These are phyloP conservation scores for Cydia fagiglandana DNA, from an alignment of 1,140 invertebrate species.

Conservation along the genomic window DNA sequence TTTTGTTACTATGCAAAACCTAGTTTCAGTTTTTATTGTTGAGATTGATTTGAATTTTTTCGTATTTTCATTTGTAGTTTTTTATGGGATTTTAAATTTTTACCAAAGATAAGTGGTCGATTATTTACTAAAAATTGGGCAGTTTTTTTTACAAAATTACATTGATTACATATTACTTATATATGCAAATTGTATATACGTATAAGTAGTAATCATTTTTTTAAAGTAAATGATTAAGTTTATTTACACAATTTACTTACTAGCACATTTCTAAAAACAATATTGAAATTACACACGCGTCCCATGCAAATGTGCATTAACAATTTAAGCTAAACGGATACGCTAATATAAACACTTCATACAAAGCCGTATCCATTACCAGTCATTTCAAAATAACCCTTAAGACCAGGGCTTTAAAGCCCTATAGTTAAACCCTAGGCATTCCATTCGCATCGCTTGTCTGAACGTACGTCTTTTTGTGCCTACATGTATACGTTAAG, in stretches of 20 bases:
- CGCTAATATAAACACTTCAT: slow-evolving; percentile 19
- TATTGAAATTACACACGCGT: neutral
- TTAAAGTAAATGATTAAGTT: too few relatives aligned
- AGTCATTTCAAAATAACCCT: neutral
- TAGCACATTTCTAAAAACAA: slow-evolving; percentile 19
- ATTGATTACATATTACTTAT: too few relatives aligned
- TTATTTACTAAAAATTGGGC: too few relatives aligned
- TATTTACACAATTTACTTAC: slow-evolving; percentile 38
- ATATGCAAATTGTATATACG: too few relatives aligned
- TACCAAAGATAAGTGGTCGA: too few relatives aligned
- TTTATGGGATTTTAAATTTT: too few relatives aligned
- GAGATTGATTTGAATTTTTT: too few relatives aligned
- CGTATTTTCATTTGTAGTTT: too few relatives aligned
- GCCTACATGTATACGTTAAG: neutral
- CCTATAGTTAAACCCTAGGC: neutral
- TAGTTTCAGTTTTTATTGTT: too few relatives aligned
- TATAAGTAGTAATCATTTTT: too few relatives aligned
- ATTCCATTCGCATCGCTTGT: slow-evolving; percentile 6
- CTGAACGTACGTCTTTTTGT: neutral
- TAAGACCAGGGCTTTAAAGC: neutral
- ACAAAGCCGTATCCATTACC: neutral
- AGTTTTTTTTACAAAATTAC: too few relatives aligned
- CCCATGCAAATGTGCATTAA: neutral
- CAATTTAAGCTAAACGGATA: slow-evolving; percentile 10
- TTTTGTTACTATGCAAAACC: too few relatives aligned